Conservation (phyloP, 2,113 vertebrate genomes). For the Coregonus clupeaformis region DNA sequence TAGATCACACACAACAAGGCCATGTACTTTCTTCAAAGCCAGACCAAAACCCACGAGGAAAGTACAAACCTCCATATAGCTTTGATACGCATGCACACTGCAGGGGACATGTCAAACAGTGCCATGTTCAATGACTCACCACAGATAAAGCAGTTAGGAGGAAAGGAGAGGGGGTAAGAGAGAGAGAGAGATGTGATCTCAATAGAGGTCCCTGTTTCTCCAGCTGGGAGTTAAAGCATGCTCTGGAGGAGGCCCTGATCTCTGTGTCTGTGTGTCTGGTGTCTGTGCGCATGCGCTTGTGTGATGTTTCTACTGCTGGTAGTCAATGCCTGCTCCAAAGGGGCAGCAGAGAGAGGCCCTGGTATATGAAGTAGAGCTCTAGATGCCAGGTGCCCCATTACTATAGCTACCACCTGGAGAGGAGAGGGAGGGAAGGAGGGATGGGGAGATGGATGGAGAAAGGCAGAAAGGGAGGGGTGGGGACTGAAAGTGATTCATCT, state of each 20-base stretch:
- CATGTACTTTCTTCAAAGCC: neutral
- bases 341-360: no score
- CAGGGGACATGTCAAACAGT: no score
- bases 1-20: neutral
- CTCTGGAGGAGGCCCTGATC: neutral
- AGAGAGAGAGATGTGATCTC: constrained; percentile 41
- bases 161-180: neutral
- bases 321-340: neutral
- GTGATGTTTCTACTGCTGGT: neutral
- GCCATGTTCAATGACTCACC: neutral
- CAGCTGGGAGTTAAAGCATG: constrained; percentile 27
- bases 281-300: constrained; percentile 9
- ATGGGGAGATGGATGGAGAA: no score
- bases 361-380: no score
- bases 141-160: neutral
- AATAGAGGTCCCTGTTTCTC: constrained; percentile 30
- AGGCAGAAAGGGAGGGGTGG: no score
- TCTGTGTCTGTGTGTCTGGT: constrained; percentile 4
- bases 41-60: neutral
- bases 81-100: no score
- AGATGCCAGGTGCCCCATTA: no score
- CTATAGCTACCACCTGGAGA: neutral
- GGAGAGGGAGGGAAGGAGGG: neutral
- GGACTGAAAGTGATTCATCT: no score
- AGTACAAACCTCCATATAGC: neutral